Base-by-base conservation (phyloP, 2,113 vertebrate species). In the Melanerpes formicivorus region DNA sequence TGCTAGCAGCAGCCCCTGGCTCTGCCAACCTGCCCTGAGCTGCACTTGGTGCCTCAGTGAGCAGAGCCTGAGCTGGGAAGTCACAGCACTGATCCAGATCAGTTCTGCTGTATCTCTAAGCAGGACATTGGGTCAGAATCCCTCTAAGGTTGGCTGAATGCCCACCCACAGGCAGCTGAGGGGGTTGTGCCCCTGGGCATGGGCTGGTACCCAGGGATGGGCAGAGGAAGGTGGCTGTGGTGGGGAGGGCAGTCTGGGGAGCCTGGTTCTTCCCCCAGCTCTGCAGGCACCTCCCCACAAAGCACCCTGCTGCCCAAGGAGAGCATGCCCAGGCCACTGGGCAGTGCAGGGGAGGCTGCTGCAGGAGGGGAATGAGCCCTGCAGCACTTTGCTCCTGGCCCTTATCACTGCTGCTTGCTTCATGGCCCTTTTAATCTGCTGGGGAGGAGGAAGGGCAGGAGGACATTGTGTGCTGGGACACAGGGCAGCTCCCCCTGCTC, bases 391-490 rank as follows among this genome's bases (percentile, higher is more conserved):
- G 59, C 37, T 80, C 86, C 76, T n/a, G 63, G 50, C 18, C 2
- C 1, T 11, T 44, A 4, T 10, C 0, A 0, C 30, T 76, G 83
- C 63, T 82, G 5, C 10, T 75, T 46, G 25, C 59, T 50, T 32
- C 76, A 21, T 1, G 44, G 32, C 32, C 21, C 6, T 60, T 67
- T 52, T 18, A 7, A 56, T n/a, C 80, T 87, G 6, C 23, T 42
- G 83, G 40, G 63, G 44, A 95, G 48, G 19, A 92, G 83, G 86
- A 87, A 88, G 67, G 59, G 64, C 54, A 72, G 44, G 83, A 76
- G 54, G 58, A 71, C 2, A 1, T 7, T 0, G 0, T 19, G 71
- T 18, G 55, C 66, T 52, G 79, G n/a, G 25, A 17, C 0, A 0
- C 37, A n/a, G 58, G 34, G 30, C 50, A 56, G 59, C 5, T 9